Conservation (phyloP, 2,797 vertebrate genomes). For the Alectoris magna region DNA sequence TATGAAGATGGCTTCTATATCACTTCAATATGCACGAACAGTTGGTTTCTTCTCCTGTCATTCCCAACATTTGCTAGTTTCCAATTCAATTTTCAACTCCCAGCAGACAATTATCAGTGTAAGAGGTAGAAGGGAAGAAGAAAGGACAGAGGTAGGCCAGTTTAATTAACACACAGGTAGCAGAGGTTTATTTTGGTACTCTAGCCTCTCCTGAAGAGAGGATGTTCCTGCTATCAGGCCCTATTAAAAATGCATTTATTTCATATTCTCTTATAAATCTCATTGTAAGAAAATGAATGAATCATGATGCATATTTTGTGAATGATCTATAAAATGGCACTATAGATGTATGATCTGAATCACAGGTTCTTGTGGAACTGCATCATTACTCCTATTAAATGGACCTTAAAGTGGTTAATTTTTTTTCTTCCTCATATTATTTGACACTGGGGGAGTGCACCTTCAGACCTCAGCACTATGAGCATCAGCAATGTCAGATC, state of each 20-base stretch:
- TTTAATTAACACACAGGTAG: conserved; percentile 63
- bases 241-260: conserved; percentile 71
- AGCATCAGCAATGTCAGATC: background rate
- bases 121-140: conserved; percentile 28
- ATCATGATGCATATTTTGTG: conserved; percentile 29
- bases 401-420: background rate
- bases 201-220: background rate
- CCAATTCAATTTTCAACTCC: conserved; percentile 45
- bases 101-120: conserved; percentile 52
- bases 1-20: background rate
- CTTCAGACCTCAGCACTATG: background rate
- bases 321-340: conserved; percentile 63
- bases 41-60: background rate
- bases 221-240: conserved; percentile 24
- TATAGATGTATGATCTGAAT: conserved; percentile 41
- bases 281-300: conserved; percentile 44
- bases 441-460: background rate
- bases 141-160: conserved; percentile 19
- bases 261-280: conserved; percentile 39
- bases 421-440: background rate
- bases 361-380: background rate
- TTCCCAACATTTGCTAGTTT: background rate
- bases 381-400: background rate
- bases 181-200: conserved; percentile 31
- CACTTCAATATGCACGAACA: background rate